These are phyloP conservation scores for Theristicus caerulescens DNA, from an alignment of 2,113 vertebrate species.

Conservation along the genomic window DNA sequence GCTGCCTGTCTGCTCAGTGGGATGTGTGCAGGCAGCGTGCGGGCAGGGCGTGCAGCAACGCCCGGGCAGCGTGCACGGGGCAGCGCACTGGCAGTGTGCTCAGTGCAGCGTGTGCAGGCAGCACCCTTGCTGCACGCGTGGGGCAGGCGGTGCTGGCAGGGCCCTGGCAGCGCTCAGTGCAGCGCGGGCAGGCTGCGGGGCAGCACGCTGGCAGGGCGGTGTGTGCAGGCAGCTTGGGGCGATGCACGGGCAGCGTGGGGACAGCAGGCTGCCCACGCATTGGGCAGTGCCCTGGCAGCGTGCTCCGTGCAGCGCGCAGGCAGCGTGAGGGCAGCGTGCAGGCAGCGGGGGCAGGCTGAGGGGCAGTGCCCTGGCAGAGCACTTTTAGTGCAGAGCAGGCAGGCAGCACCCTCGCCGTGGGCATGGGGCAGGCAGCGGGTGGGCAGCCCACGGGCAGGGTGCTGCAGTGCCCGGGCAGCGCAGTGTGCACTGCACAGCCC, in stretches of 20 bases:
- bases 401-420: background rate
- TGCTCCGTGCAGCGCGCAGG: fast-evolving
- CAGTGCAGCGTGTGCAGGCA: background rate
- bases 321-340: background rate
- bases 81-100: fast-evolving
- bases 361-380: background rate
- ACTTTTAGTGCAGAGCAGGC: background rate
- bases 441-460: background rate
- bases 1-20: background rate
- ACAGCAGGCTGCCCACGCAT: background rate
- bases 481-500: background rate
- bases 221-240: background rate
- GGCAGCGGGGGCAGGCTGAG: background rate
- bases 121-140: background rate
- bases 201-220: background rate
- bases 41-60: background rate
- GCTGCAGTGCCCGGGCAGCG: background rate
- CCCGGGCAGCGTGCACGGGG: fast-evolving
- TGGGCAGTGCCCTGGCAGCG: background rate
- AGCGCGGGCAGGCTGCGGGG: background rate
- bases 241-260: background rate
- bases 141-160: background rate
- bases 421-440: background rate
- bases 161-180: background rate
- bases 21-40: background rate